Base-by-base conservation (phyloP, 1,140 invertebrate genomes). In the Drosophila pseudoobscura region DNA sequence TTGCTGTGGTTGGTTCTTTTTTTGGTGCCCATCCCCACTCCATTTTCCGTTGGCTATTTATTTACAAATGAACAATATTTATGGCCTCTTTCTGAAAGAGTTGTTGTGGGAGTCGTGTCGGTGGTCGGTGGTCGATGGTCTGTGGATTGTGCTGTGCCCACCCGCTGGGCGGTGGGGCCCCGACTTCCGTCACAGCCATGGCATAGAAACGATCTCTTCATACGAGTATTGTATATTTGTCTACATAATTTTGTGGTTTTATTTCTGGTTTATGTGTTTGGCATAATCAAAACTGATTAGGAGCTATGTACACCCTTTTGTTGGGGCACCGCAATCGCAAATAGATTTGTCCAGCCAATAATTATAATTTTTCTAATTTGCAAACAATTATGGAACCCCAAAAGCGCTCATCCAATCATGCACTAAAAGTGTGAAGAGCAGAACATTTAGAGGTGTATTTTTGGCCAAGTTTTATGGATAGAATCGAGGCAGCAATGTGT, bases 41-140 rank as follows among this genome's bases (percentile, higher is more conserved):
- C 41, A 52, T 75, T 64, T 79, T 79, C 52, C 15, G 63, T 43
- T 26, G 50, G 50, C 78, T 78, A 87, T 87, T 83, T 88, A 87
- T 88, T 88, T 88, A 79, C 75, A 88, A 87, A 88, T 82, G 75
- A 87, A 88, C 83, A 88, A 88, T 89, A 88, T 88, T 88, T 88
- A 88, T 88, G 83, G 83, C 79, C 75, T 77, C 84, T 73, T 76
- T 88, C 64, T 70, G 54, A 64, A 75, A 70, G 41, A 47, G 43
- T 35, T 60, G 24, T 51, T 41, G 24, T 29, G 26, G 20, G 55
- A 62, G 61, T 54, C 51, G 55, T 59, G 61, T 54, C 51, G 57
- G 49, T 55, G 57, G 20, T 20, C 20, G 20, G 0, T 20, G 49
- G 61, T n/a, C 49, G 26, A 4, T 51, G 59, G 44, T 41, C 31